These are phyloP conservation scores for Nephrotoma flavescens DNA, from an alignment of 2,888 invertebrate genomes.

Conservation along the genomic window DNA sequence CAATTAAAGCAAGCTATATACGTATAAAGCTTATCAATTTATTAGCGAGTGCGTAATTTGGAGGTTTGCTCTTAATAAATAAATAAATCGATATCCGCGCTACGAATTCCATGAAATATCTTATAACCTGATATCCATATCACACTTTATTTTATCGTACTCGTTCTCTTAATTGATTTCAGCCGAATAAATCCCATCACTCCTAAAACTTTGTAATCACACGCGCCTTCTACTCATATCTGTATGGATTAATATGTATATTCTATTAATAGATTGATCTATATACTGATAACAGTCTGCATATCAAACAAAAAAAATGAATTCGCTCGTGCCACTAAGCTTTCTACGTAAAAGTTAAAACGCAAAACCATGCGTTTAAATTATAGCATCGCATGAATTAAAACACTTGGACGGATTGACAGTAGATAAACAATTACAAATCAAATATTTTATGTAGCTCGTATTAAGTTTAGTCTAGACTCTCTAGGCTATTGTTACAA, in stretches of 20 bases:
- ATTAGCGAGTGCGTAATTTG: too few relatives aligned
- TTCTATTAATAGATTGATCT: neutral
- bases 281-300: neutral
- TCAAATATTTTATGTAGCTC: neutral
- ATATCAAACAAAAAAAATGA: too few relatives aligned
- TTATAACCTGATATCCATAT: neutral
- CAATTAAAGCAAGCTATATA: too few relatives aligned
- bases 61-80: too few relatives aligned
- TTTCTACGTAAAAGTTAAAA: neutral
- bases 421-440: neutral
- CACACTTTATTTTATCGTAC: neutral
- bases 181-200: neutral
- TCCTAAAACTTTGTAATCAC: neutral
- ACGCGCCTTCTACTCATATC: too few relatives aligned
- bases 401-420: neutral
- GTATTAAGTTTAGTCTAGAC: neutral
- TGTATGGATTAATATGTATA: neutral
- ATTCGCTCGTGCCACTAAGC: neutral
- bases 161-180: neutral
- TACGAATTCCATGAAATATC: too few relatives aligned
- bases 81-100: too few relatives aligned
- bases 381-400: neutral
- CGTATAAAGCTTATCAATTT: too few relatives aligned
- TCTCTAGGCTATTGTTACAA: neutral
- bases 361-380: neutral